These are phyloP conservation scores for Drosophila hamatofila DNA, from an alignment of 2,888 invertebrate genomes.

Conservation along the genomic window DNA sequence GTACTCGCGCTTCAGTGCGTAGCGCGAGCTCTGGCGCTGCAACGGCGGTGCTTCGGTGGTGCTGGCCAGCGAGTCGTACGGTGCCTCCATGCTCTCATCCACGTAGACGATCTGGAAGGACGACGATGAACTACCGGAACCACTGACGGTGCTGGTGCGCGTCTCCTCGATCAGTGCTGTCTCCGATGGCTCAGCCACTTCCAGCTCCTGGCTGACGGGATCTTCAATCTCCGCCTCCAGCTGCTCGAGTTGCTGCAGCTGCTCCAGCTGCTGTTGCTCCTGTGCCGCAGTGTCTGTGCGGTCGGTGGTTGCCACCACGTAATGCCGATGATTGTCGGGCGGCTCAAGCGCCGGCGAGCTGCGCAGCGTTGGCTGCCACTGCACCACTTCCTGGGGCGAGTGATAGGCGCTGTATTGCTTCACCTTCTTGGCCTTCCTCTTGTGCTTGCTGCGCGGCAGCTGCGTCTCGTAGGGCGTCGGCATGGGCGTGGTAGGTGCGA, in stretches of 20 bases:
- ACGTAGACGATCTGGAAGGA: conserved; percentile 73
- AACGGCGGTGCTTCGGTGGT: conserved; percentile 19
- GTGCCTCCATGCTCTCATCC: conserved; percentile 74
- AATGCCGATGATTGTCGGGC: conserved; percentile 69
- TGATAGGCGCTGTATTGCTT: conserved; percentile 71
- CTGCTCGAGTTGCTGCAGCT: background rate
- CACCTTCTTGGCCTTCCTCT: conserved; percentile 60
- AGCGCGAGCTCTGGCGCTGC: conserved; percentile 68
- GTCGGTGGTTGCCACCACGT: conserved; percentile 5
- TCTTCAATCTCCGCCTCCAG: conserved; percentile 1
- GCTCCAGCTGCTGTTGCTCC: conserved; percentile 1
- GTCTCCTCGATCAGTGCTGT: background rate
- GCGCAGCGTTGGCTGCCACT: conserved; percentile 57
- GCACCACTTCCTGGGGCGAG: conserved; percentile 75
- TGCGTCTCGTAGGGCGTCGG: conserved; percentile 55
- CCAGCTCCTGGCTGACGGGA: conserved; percentile 18
- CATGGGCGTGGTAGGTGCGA: conserved; percentile 26
- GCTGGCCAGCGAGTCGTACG: conserved; percentile 33
- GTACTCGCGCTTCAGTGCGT: conserved; percentile 64
- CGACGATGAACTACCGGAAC: conserved; percentile 19
- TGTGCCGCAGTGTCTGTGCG: background rate
- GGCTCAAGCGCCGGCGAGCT: conserved; percentile 19
- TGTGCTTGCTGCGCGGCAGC: conserved; percentile 31
- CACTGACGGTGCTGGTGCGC: conserved; percentile 4
- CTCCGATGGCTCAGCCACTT: background rate